Percentiles rank a stretch among this genome's conserved stretches.
These are phyloP conservation scores for Colletes gigas DNA, from an alignment of 1,140 invertebrate genomes.

Conservation along the genomic window DNA sequence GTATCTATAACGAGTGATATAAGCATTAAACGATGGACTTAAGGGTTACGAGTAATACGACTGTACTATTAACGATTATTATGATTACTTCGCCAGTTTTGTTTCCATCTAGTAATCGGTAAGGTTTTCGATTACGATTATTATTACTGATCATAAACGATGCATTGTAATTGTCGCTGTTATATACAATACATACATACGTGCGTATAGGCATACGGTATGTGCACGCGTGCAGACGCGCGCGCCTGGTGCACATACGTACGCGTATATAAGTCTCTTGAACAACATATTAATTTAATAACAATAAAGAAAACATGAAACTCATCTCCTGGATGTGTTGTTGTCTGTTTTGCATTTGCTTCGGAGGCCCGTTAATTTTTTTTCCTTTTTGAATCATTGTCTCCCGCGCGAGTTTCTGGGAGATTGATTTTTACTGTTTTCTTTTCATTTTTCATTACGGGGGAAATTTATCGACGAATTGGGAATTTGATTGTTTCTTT, in stretches of 20 bases:
- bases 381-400: background rate
- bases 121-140: conserved; percentile 76
- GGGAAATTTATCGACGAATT: background rate
- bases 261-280: conserved; percentile 58
- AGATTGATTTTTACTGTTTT: background rate
- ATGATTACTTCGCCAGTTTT: conserved; percentile 67
- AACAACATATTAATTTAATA: conserved; percentile 79
- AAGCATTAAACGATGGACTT: conserved; percentile 68
- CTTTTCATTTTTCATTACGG: background rate
- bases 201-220: conserved; percentile 65
- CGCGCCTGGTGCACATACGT: conserved; percentile 34
- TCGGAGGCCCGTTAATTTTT: background rate
- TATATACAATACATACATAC: conserved; percentile 76
- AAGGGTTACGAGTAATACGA: conserved; percentile 69
- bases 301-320: conserved; percentile 77
- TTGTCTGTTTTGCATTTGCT: background rate
- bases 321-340: conserved; percentile 23
- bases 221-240: conserved; percentile 20
- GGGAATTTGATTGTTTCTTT: background rate
- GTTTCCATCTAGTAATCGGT: conserved; percentile 73
- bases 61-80: conserved; percentile 58
- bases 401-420: no score
- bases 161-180: conserved; percentile 79
- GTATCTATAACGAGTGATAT: conserved; percentile 76
- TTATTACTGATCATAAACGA: conserved; percentile 77